These are phyloP conservation scores for Hirtodrosophila cameraria DNA, from an alignment of 2,888 invertebrate genomes.

Conservation along the genomic window DNA sequence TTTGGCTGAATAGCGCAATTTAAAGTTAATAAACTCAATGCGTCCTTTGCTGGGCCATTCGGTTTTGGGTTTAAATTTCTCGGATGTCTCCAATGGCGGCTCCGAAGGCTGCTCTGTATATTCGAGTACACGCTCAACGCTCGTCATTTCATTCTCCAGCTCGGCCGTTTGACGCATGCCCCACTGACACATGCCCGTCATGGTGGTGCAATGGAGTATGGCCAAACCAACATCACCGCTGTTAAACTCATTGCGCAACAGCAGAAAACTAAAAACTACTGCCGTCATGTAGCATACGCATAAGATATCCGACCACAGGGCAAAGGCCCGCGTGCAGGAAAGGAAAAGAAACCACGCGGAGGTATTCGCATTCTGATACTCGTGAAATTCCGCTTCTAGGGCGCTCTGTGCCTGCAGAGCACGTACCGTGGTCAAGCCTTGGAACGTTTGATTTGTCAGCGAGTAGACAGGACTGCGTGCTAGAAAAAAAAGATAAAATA, in stretches of 20 bases:
- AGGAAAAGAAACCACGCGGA: constrained; percentile 93
- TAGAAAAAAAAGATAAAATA: constrained; percentile 73
- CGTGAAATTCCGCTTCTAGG: constrained; percentile 87
- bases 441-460: constrained; percentile 90
- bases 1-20: constrained; percentile 88
- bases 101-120: constrained; percentile 90
- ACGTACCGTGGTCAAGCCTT: constrained; percentile 91
- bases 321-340: constrained; percentile 95
- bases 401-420: constrained; percentile 88
- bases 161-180: constrained; percentile 95
- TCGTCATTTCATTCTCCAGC: constrained; percentile 91
- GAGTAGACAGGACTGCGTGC: constrained; percentile 92
- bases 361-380: constrained; percentile 88
- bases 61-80: constrained; percentile 82
- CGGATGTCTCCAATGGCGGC: constrained; percentile 85
- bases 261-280: constrained; percentile 93
- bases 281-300: constrained; percentile 93
- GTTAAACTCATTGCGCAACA: constrained; percentile 84
- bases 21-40: constrained; percentile 88
- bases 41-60: constrained; percentile 89
- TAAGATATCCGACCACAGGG: constrained; percentile 94
- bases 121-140: constrained; percentile 93
- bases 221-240: constrained; percentile 89
- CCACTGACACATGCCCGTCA: constrained; percentile 91
- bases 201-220: constrained; percentile 89